Evolutionary conservation across 30 jellyfish, hydroid and myxozoan genomes (phyloP).

Genomic region (Pseudorhiza aurosa): DNA sequence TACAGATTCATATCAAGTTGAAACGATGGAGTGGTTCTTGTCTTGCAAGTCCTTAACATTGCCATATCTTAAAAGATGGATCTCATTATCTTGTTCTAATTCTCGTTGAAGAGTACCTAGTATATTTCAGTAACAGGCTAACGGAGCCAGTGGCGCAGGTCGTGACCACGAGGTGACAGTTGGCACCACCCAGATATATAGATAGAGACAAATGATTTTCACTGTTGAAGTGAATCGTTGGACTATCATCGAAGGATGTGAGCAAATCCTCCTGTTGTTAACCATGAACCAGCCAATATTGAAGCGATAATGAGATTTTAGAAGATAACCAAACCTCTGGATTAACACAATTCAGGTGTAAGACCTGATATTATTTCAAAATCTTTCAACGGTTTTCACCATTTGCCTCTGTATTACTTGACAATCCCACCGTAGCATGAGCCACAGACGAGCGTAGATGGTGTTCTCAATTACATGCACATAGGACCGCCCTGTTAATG

Average conservation of each 20-base stretch:
- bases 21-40: no score
- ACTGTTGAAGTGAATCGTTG: conserved; percentile 43
- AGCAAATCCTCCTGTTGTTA: background rate
- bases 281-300: conserved; percentile 65
- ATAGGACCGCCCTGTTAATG: conserved; percentile 60
- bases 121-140: background rate
- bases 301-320: conserved; percentile 70
- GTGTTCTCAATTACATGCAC: conserved; percentile 12
- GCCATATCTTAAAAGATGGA: no score
- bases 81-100: no score
- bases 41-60: no score
- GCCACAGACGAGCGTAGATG: conserved; percentile 8
- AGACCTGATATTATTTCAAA: conserved; percentile 72
- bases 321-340: conserved; percentile 70
- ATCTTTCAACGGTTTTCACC: conserved; percentile 68
- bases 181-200: conserved; percentile 39
- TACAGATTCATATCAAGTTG: no score
- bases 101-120: no score
- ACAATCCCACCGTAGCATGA: background rate
- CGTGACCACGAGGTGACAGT: conserved; percentile 9
- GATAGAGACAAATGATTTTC: background rate
- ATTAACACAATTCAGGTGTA: conserved; percentile 70
- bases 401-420: background rate
- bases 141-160: conserved; percentile 42
- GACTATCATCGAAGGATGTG: background rate